These are phyloP conservation scores for Thomomys bottae DNA, from an alignment of 2,113 vertebrate species.

Conservation along the genomic window DNA sequence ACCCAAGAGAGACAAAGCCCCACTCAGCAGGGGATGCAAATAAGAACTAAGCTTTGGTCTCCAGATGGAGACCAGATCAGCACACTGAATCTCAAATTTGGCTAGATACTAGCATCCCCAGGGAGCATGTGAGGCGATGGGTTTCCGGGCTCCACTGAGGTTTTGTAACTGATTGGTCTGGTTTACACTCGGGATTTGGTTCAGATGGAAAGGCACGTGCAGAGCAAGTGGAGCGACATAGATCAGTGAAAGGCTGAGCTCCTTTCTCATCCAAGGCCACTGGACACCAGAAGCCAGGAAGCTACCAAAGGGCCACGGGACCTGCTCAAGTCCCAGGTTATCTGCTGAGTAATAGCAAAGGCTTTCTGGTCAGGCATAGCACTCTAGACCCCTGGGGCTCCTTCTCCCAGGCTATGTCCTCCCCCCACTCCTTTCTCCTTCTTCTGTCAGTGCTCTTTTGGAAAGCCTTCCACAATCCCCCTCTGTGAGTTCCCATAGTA, in stretches of 20 bases:
- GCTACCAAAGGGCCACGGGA: background rate
- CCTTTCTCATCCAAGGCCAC: background rate
- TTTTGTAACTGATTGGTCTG: background rate
- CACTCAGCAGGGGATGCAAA: background rate
- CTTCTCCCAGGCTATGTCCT: background rate
- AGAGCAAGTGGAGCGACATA: background rate
- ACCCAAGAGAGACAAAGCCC: background rate
- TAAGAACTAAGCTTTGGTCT: background rate
- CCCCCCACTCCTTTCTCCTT: background rate
- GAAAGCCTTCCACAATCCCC: background rate
- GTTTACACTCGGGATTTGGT: background rate
- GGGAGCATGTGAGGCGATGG: background rate
- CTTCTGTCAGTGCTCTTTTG: no score
- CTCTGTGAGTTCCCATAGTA: background rate
- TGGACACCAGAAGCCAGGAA: background rate
- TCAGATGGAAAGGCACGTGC: background rate
- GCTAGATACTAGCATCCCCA: background rate
- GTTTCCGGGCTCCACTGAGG: background rate
- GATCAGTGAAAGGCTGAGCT: background rate
- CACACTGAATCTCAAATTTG: background rate
- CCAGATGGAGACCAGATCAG: background rate
- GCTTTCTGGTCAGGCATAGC: background rate
- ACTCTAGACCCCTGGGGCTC: background rate
- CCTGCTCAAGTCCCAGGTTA: fast-evolving
- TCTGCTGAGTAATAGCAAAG: background rate